Conservation (phyloP, 2,113 vertebrate species). For the Phylloscopus trochiloides region DNA sequence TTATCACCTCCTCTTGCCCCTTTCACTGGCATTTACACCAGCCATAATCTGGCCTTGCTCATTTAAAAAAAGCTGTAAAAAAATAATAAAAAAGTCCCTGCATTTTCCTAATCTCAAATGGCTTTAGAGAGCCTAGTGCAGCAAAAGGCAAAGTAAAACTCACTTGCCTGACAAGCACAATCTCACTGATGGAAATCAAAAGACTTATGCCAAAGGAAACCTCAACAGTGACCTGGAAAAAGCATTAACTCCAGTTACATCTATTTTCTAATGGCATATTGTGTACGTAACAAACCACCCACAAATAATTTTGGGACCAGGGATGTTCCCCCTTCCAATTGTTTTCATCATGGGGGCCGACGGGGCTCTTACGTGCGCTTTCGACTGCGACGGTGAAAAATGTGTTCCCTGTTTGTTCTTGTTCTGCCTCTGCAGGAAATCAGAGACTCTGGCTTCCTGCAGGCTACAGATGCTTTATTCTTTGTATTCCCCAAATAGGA, state of each 20-base stretch:
- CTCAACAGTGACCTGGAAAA: slow-evolving; percentile 14
- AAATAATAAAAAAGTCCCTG: not conserved
- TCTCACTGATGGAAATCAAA: not conserved
- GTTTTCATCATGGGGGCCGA: slow-evolving; percentile 7
- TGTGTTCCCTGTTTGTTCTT: slow-evolving; percentile 64
- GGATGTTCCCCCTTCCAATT: slow-evolving; percentile 41
- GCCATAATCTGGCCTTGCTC: not conserved
- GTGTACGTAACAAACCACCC: slow-evolving; percentile 3
- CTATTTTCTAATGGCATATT: slow-evolving; percentile 15
- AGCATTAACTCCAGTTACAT: not conserved
- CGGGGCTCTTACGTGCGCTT: slow-evolving; percentile 36
- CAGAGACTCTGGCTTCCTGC: slow-evolving; percentile 68
- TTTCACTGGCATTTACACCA: not conserved
- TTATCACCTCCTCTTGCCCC: not conserved
- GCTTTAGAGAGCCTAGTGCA: not conserved
- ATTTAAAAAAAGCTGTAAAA: not conserved
- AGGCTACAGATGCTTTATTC: slow-evolving; percentile 43
- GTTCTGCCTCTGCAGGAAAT: slow-evolving; percentile 66
- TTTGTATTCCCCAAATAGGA: slow-evolving; percentile 67
- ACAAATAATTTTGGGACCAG: slow-evolving; percentile 20
- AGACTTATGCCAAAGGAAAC: not conserved
- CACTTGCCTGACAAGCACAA: not conserved
- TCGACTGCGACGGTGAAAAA: not conserved
- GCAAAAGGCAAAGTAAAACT: not conserved
- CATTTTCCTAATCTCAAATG: not conserved